phyloP scores from a whole-genome alignment of 2,797 vertebrate species.

The Sardinella longiceps region DNA sequence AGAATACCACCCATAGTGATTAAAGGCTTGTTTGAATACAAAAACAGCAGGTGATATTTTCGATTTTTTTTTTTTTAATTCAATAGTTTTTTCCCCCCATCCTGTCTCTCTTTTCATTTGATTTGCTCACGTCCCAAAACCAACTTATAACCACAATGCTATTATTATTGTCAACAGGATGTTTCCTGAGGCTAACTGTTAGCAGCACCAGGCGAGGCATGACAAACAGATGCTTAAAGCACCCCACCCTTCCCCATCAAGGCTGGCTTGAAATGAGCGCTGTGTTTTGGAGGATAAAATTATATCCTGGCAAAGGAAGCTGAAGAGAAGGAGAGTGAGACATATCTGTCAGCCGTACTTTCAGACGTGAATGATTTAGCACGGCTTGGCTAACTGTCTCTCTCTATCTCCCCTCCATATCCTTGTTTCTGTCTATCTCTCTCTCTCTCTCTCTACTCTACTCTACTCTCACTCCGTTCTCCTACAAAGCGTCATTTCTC shows the following conservation, averaged over 20 bases:
- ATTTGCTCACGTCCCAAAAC: neutral
- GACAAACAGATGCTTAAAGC: slow-evolving; percentile 30
- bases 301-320: slow-evolving; percentile 33
- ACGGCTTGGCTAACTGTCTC: neutral
- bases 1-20: too few relatives aligned
- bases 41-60: slow-evolving; percentile 4
- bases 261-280: neutral
- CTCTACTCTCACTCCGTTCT: neutral
- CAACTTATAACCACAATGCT: neutral
- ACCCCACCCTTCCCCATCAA: neutral
- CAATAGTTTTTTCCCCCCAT: slow-evolving; percentile 17
- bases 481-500: neutral
- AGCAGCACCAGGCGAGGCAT: slow-evolving; percentile 25
- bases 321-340: slow-evolving; percentile 55
- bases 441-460: neutral
- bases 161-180: slow-evolving; percentile 39
- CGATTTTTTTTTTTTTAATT: neutral
- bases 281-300: neutral
- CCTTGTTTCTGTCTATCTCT: neutral
- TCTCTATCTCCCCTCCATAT: neutral
- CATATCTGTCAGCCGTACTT: slow-evolving; percentile 57
- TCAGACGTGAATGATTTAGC: neutral
- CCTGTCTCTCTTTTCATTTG: neutral
- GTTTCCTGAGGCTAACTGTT: slow-evolving; percentile 35
- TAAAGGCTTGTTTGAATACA: neutral